Conservation (phyloP, 2,888 invertebrate species). For the Dorcus parallelipipedus region DNA sequence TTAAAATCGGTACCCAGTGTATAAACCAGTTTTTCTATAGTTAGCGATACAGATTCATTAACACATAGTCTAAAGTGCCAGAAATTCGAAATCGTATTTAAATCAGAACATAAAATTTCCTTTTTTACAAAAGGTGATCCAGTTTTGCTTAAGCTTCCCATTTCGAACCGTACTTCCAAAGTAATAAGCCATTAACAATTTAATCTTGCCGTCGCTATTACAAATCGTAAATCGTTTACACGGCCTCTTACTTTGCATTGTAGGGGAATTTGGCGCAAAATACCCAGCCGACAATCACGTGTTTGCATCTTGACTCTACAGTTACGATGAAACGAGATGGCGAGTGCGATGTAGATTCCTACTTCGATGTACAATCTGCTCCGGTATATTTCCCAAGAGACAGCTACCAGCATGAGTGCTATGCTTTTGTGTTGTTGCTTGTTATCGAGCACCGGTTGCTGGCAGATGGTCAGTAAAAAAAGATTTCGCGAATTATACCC, state of each 20-base stretch:
- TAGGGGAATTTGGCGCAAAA: not conserved
- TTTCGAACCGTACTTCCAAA: too few species aligned
- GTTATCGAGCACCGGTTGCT: constrained; percentile 10
- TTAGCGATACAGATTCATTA: too few species aligned
- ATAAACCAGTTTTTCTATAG: too few species aligned
- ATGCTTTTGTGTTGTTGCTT: constrained; percentile 5
- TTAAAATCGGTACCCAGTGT: too few species aligned
- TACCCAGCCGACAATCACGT: not conserved
- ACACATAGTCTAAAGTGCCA: too few species aligned
- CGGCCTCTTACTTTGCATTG: not conserved
- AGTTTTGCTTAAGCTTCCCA: too few species aligned
- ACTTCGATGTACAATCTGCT: constrained; percentile 10
- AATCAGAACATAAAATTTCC: too few species aligned
- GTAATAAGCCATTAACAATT: not conserved
- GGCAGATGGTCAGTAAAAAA: constrained; percentile 23
- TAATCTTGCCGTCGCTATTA: not conserved
- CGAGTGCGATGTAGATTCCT: constrained; percentile 1
- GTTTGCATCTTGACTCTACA: not conserved
- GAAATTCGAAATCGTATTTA: too few species aligned
- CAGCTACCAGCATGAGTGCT: constrained; percentile 9
- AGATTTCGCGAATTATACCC: constrained; percentile 9
- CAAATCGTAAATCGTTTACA: constrained; percentile 2
- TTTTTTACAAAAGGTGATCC: too few species aligned
- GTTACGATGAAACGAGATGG: not conserved
- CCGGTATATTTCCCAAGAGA: constrained; percentile 16